These are phyloP conservation scores for Oncorhynchus tshawytscha DNA, from an alignment of 2,113 vertebrate species.

Conservation along the genomic window DNA sequence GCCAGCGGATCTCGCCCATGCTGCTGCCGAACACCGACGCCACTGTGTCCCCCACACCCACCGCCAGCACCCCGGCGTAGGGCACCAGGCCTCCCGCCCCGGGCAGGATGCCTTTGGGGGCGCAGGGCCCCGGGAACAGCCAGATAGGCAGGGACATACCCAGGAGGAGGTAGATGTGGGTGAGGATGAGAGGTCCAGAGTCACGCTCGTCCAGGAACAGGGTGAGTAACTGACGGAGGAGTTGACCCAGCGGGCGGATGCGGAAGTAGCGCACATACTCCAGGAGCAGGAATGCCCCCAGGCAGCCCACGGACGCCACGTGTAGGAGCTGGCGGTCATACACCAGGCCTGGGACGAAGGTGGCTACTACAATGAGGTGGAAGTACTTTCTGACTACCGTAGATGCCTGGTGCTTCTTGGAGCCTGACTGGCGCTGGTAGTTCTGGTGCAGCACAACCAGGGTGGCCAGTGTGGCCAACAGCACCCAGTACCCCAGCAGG, in stretches of 20 bases:
- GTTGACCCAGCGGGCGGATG: constrained; percentile 88
- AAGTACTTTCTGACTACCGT: constrained; percentile 91
- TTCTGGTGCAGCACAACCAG: constrained; percentile 90
- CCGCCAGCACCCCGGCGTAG: constrained; percentile 90
- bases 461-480: constrained; percentile 78
- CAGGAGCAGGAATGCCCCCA: constrained; percentile 84
- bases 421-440: constrained; percentile 76
- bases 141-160: constrained; percentile 94
- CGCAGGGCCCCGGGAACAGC: constrained; percentile 87
- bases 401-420: constrained; percentile 90
- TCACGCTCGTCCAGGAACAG: constrained; percentile 94
- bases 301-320: constrained; percentile 83
- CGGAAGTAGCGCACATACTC: constrained; percentile 92
- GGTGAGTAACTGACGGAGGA: constrained; percentile 82
- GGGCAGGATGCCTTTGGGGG: constrained; percentile 77
- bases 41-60: constrained; percentile 91
- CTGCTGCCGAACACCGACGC: constrained; percentile 91
- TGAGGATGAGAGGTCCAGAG: constrained; percentile 93
- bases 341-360: constrained; percentile 88
- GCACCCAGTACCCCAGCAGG: constrained; percentile 85
- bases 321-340: constrained; percentile 87
- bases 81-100: constrained; percentile 86
- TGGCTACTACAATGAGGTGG: constrained; percentile 90
- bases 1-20: constrained; percentile 93
- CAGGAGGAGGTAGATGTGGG: constrained; percentile 92